Percentiles rank a stretch among this genome's conserved stretches.
These are phyloP conservation scores for Penaeus chinensis DNA, from an alignment of 1,140 invertebrate species.

Conservation along the genomic window DNA sequence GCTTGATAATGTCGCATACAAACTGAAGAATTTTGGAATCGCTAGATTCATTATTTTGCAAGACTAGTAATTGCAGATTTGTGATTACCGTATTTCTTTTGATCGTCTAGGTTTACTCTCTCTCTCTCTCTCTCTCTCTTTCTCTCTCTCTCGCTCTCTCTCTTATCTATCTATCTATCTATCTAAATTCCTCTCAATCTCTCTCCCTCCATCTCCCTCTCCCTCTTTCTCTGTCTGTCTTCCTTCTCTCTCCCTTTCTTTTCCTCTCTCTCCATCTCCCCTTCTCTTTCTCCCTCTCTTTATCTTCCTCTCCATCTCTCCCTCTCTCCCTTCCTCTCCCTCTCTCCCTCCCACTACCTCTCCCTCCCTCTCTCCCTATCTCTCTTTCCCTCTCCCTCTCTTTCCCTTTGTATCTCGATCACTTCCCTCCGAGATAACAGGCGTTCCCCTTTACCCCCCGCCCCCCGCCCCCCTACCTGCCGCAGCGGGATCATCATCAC, in stretches of 20 bases:
- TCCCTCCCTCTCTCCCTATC: neutral
- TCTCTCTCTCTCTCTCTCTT: neutral
- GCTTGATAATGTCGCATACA: no score
- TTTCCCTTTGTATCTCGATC: neutral
- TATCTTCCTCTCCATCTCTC: neutral
- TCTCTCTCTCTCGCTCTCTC: constrained; percentile 22
- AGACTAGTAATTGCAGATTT: no score
- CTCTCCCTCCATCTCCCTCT: neutral
- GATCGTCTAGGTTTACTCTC: neutral
- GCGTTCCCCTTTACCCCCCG: neutral
- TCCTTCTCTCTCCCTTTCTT: neutral
- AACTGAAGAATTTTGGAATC: no score
- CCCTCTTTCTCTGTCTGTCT: no score
- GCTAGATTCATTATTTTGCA: no score
- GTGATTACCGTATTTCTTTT: no score
- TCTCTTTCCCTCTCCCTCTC: neutral
- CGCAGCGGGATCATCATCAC: neutral
- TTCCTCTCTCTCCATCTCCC: neutral
- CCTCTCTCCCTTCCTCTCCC: neutral
- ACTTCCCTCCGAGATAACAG: neutral
- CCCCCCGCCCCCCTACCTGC: neutral
- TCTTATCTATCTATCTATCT: neutral
- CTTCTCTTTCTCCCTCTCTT: neutral
- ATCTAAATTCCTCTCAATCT: neutral
- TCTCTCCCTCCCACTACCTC: neutral